Base-by-base conservation (phyloP, 2,888 invertebrate genomes). In the Caenorhabditis wallacei region DNA sequence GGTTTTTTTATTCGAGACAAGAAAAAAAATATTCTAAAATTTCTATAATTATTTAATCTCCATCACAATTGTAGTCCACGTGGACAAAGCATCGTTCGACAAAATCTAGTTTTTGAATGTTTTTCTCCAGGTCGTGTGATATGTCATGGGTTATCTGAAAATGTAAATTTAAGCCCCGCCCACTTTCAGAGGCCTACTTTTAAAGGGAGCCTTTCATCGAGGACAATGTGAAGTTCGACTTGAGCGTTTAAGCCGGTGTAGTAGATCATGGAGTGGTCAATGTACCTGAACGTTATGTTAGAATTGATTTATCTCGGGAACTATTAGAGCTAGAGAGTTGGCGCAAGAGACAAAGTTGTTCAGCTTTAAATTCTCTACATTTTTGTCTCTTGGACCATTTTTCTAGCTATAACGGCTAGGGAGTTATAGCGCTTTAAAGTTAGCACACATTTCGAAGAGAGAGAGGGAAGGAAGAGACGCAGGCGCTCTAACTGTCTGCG, bases 221-320 rank as follows among this genome's bases (percentile, higher is more conserved):
- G 88, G 0, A 93, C 92, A 84, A 93, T 92, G 81, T 91, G 89
- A 30, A 92, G 61, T 26, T 87, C 88, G 13, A 88, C 90, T 40
- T 88, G 82, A 81, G 92, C 93, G 80, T 92, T 92, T 61, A 89
- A 91, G 26, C 93, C 93, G 63, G 93, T 93, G 86, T 93, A 93
- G 85, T 93, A 94, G 5, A 93, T 93, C 70, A 93, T 89, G 8
- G 93, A 92, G 5, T 93, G 93, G 88, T 93, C 93, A 16, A 93
- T 85, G 66, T 82, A 83, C 53, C 86, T 84, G 68, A 10, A 30
- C 30, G 30, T 30, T 30, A n/a, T n/a, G n/a, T 30, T 30, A 3
- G 8, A 30, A 30, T 30, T 8, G 30, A 30, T 30, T 30, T 30
- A 30, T 30, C 30, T 51, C 51, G 18, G 18, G 18, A 20, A 51